Percentiles rank a stretch among this genome's conserved stretches.
Evolutionary conservation across 1,140 invertebrate genomes (phyloP).

Genomic region (Dermatophagoides farinae): DNA sequence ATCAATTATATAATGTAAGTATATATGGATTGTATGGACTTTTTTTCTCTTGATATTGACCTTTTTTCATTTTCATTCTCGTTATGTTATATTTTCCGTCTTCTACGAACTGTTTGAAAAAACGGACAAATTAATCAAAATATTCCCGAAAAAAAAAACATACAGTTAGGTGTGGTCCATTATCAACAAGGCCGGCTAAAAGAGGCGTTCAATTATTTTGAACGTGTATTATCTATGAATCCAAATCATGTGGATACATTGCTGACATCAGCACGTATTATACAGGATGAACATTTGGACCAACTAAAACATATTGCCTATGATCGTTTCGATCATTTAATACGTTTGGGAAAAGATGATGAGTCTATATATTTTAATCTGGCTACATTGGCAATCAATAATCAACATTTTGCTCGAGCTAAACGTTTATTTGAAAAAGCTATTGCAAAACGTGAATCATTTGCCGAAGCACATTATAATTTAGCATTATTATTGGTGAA

Average conservation of each 20-base stretch:
- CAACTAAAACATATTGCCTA: constrained; percentile 4
- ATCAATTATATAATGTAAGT: constrained; percentile 5
- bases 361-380: constrained; percentile 13
- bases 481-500: constrained; percentile 70
- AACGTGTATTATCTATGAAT: constrained; percentile 25
- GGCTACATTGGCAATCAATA: constrained; percentile 11
- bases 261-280: constrained; percentile 14
- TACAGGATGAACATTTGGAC: constrained; percentile 7
- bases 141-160: too few relatives aligned
- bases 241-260: constrained; percentile 18
- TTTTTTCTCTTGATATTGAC: too few relatives aligned
- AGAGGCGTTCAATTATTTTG: constrained; percentile 26
- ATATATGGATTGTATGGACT: not conserved
- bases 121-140: too few relatives aligned
- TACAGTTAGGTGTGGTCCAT: constrained; percentile 26
- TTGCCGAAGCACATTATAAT: constrained; percentile 81
- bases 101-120: too few relatives aligned
- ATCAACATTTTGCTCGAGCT: not conserved
- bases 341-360: constrained; percentile 9
- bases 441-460: constrained; percentile 24
- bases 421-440: constrained; percentile 1
- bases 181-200: constrained; percentile 23
- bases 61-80: too few relatives aligned
- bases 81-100: too few relatives aligned
- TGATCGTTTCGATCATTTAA: constrained; percentile 1